These are phyloP conservation scores for Eptesicus fuscus DNA, from an alignment of 2,113 vertebrate species.

Conservation along the genomic window DNA sequence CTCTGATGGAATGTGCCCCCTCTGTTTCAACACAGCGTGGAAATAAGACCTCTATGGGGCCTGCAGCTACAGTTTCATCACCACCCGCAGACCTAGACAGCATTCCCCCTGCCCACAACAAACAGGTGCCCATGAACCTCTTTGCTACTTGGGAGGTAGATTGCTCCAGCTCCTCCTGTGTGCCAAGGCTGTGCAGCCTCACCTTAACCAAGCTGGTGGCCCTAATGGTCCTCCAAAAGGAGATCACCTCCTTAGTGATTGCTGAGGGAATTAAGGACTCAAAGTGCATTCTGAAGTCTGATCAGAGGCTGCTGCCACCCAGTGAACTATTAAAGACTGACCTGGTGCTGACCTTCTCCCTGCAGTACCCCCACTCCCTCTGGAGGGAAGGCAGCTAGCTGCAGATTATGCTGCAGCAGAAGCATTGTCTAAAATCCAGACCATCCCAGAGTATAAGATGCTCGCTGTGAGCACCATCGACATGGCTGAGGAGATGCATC, in stretches of 20 bases:
- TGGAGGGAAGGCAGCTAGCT: constrained; percentile 96
- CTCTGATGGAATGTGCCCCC: too few species aligned
- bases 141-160: too few species aligned
- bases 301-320: constrained; percentile 95
- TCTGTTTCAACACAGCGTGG: too few species aligned
- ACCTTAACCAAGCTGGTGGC: constrained; percentile 97
- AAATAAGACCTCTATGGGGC: too few species aligned
- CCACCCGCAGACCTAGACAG: too few species aligned
- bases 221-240: constrained; percentile 93
- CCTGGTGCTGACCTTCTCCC: constrained; percentile 88
- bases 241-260: constrained; percentile 94
- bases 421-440: constrained; percentile 95
- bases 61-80: too few species aligned
- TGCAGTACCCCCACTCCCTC: constrained; percentile 94
- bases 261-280: constrained; percentile 98
- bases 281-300: constrained; percentile 93
- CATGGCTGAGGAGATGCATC: constrained; percentile 98
- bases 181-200: constrained; percentile 91
- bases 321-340: constrained; percentile 95
- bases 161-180: too few species aligned
- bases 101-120: too few species aligned
- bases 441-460: constrained; percentile 84
- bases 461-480: constrained; percentile 90
- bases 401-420: constrained; percentile 94
- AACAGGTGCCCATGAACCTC: too few species aligned